A percentile compares a stretch with the other conserved stretches of the same genome.
These are phyloP conservation scores for Drosophila aff. DNA, from an alignment of 1,140 invertebrate genomes.

Conservation along the genomic window DNA sequence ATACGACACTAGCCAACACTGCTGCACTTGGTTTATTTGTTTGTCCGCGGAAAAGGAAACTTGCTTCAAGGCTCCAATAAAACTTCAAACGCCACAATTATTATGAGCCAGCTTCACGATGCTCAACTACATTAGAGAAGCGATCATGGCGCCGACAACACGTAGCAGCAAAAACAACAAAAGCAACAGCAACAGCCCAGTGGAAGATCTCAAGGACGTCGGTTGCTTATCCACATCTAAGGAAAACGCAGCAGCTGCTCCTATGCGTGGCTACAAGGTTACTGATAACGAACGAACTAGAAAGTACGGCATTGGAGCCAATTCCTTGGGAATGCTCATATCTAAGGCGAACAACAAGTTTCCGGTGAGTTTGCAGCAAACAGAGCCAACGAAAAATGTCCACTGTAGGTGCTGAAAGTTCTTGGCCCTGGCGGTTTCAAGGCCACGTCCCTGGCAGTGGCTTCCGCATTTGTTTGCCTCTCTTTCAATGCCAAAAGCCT, in stretches of 20 bases:
- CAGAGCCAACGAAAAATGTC: not conserved
- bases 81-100: slow-evolving; percentile 12
- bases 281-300: slow-evolving; percentile 88
- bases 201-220: slow-evolving; percentile 30
- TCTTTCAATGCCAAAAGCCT: slow-evolving; percentile 62
- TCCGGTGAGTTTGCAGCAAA: slow-evolving; percentile 86
- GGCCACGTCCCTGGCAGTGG: slow-evolving; percentile 62
- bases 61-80: slow-evolving; percentile 62
- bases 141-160: slow-evolving; percentile 78
- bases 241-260: slow-evolving; percentile 20
- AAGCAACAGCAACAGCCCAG: slow-evolving; percentile 3
- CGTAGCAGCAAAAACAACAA: slow-evolving; percentile 53
- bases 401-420: slow-evolving; percentile 6
- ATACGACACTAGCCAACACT: slow-evolving; percentile 24
- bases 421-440: slow-evolving; percentile 66
- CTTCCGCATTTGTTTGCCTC: slow-evolving; percentile 65
- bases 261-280: slow-evolving; percentile 90
- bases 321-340: slow-evolving; percentile 87
- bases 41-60: slow-evolving; percentile 64
- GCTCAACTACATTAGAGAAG: slow-evolving; percentile 75
- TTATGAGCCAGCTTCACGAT: slow-evolving; percentile 39
- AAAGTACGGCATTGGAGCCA: slow-evolving; percentile 89
- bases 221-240: slow-evolving; percentile 2
- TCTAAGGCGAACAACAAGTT: slow-evolving; percentile 89
- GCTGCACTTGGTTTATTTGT: slow-evolving; percentile 46